Evolutionary conservation across 2,113 vertebrate species (phyloP).

Genomic region (Microcebus jonahi): DNA sequence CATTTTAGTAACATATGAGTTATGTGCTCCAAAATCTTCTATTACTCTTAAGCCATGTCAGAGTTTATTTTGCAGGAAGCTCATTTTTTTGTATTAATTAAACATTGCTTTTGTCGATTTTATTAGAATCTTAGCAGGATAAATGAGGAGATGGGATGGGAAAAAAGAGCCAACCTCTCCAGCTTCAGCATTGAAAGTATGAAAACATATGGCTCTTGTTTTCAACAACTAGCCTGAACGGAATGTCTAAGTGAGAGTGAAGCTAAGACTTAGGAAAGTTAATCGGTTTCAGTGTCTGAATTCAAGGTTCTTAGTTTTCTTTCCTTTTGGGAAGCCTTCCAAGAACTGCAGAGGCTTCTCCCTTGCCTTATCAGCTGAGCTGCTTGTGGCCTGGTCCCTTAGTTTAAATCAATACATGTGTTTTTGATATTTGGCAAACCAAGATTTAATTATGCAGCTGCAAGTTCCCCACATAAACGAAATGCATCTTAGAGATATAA

Average conservation of each 20-base stretch:
- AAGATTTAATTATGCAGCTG: conserved; percentile 87
- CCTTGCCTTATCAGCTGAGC: conserved; percentile 74
- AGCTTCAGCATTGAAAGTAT: conserved; percentile 33
- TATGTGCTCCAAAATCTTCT: conserved; percentile 23
- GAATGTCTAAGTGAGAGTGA: conserved; percentile 70
- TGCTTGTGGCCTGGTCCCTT: conserved; percentile 80
- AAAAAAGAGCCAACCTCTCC: not conserved
- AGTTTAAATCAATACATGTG: conserved; percentile 86
- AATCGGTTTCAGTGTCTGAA: conserved; percentile 76
- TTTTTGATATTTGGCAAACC: conserved; percentile 86
- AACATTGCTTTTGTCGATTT: conserved; percentile 50
- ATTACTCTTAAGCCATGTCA: not conserved
- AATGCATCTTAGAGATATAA: conserved; percentile 83
- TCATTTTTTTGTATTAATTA: conserved; percentile 46
- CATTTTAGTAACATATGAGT: conserved; percentile 42
- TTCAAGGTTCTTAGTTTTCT: conserved; percentile 77
- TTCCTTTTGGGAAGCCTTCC: conserved; percentile 78
- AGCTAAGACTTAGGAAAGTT: conserved; percentile 69
- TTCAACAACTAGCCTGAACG: conserved; percentile 69
- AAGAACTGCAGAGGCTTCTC: conserved; percentile 74
- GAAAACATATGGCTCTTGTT: conserved; percentile 74
- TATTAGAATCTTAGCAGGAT: conserved; percentile 42
- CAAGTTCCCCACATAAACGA: conserved; percentile 78
- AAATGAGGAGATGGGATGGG: not conserved
- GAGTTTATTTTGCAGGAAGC: conserved; percentile 1